phyloP scores from a whole-genome alignment of 2,888 invertebrate genomes.

The Drosophila monieri region DNA sequence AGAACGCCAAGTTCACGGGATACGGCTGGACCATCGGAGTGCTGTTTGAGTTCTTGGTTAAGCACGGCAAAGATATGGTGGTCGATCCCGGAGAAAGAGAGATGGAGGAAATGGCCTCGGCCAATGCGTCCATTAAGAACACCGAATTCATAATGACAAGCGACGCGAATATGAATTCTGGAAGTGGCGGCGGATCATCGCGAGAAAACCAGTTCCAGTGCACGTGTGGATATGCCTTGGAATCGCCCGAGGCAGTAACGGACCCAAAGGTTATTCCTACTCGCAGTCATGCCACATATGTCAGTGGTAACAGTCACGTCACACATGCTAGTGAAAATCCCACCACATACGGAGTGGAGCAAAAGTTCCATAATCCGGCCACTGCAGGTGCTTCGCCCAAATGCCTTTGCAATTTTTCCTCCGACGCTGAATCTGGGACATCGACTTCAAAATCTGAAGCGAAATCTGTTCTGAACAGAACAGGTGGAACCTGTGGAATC shows the following conservation, averaged over 20 bases:
- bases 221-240: neutral
- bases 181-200: neutral
- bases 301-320: neutral
- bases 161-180: constrained; percentile 15
- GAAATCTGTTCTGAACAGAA: neutral
- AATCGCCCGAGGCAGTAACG: neutral
- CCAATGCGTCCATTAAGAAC: neutral
- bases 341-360: neutral
- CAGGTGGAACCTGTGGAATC: neutral
- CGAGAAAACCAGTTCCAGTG: constrained; percentile 1
- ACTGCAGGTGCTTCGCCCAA: neutral
- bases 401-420: neutral
- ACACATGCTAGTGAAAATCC: neutral
- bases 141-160: constrained; percentile 25
- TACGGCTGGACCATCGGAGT: constrained; percentile 98
- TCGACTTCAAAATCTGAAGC: neutral
- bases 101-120: neutral
- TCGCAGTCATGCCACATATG: no score
- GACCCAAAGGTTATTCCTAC: neutral
- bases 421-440: no score
- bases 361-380: neutral
- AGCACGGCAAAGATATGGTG: constrained; percentile 86
- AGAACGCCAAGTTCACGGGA: constrained; percentile 92
- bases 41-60: constrained; percentile 90
- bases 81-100: neutral